These are phyloP conservation scores for Pipra filicauda DNA, from an alignment of 2,113 vertebrate species.

Conservation along the genomic window DNA sequence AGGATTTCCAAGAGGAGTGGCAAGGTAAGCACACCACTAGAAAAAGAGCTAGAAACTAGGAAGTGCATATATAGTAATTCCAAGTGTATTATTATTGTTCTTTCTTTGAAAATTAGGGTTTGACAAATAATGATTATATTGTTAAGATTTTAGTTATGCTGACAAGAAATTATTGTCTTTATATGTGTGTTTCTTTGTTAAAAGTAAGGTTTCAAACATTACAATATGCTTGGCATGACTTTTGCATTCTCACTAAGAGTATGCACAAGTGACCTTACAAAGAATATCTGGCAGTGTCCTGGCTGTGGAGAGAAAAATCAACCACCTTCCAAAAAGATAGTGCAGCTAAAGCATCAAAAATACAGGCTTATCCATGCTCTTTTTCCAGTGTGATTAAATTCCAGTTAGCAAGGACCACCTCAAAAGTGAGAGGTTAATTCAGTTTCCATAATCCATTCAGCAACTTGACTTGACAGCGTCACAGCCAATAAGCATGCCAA, in stretches of 20 bases:
- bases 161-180: neutral
- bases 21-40: rapidly evolving
- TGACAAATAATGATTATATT: neutral
- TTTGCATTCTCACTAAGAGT: neutral
- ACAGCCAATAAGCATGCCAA: neutral
- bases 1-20: neutral
- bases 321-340: neutral
- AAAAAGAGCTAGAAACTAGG: neutral
- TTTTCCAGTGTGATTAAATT: neutral
- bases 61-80: neutral
- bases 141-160: neutral
- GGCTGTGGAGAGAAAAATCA: neutral
- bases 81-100: neutral
- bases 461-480: neutral
- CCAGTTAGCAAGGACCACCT: neutral
- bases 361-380: neutral
- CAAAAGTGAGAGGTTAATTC: neutral
- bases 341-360: neutral
- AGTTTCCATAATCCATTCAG: neutral
- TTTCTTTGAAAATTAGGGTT: neutral
- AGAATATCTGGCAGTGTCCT: neutral
- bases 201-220: neutral
- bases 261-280: neutral
- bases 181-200: neutral
- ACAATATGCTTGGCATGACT: rapidly evolving